Evolutionary conservation across 2,888 invertebrate species (phyloP), one percentile per base, ranked within the genome.

Genomic region (Minunthozetes semirufus): DNA sequence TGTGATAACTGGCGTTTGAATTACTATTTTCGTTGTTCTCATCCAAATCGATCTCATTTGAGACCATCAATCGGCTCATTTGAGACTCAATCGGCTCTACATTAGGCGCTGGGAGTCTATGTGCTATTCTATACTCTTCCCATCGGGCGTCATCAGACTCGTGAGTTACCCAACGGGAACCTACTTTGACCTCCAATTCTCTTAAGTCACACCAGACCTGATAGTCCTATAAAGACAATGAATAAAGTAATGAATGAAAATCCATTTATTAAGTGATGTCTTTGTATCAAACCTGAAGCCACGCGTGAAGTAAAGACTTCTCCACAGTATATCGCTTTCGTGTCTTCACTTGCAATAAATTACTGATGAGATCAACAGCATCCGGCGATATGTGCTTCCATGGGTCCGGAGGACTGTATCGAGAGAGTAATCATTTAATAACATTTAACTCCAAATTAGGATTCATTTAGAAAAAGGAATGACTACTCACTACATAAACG

Each of bases 241-340:
- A 74, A 66, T 63, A n/a, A 74, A 72, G 53, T 8, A 72, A 73
- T 22, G n/a, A 42, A 38, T 56, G 1, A 17, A 27, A 17, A 61
- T 42, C 42, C 13, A 25, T 63, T 38, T 27, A 48, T n/a, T 42
- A 11, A 22, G 15, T 42, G 33, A 22, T n/a, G n/a, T n/a, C n/a
- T n/a, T n/a, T n/a, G n/a, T n/a, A n/a, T n/a, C n/a, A n/a, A n/a
- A 89, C 94, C 88, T 98, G 97, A 79, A 99, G 88, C 97, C 98
- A 99, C 79, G 90, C 88, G 84, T 99, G 98, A 80, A 89, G 88
- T 78, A 96, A 87, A 76, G 96, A 93, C 86, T 98, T 99, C 85
- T 97, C 97, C 75, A 96, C 96, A 0, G 95, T 94, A 81, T 90
- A 94, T 29, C 97, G 88, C 84, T 96, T 96, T 80, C 95, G 88